These are phyloP conservation scores for Schizothorax lantsangensis DNA, from an alignment of 2,797 vertebrate species.

Conservation along the genomic window DNA sequence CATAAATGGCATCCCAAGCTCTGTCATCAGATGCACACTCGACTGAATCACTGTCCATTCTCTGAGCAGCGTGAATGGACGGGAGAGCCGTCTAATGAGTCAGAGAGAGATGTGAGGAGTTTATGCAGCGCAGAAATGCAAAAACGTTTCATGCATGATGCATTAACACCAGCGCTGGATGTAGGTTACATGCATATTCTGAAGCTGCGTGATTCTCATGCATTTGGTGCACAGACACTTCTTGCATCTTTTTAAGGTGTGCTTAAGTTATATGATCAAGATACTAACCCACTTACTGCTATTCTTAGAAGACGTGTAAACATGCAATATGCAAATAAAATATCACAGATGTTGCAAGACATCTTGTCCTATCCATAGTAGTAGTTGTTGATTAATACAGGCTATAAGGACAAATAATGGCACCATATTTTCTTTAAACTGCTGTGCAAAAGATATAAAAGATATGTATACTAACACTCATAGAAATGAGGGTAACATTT, in stretches of 20 bases:
- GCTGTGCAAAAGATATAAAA: not conserved
- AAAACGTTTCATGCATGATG: conserved; percentile 30
- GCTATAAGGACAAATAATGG: not conserved
- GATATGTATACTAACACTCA: no score
- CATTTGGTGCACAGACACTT: not conserved
- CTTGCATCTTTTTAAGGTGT: not conserved
- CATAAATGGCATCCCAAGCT: conserved; percentile 1
- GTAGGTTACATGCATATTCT: conserved; percentile 1
- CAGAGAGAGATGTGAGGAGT: conserved; percentile 10
- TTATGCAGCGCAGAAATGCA: conserved; percentile 10
- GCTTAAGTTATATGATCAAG: not conserved
- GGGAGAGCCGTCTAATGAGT: conserved; percentile 16
- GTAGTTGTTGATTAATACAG: not conserved
- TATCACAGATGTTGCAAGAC: not conserved
- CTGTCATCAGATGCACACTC: not conserved
- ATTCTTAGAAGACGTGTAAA: not conserved
- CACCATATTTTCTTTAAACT: not conserved
- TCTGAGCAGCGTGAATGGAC: not conserved
- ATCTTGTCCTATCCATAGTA: not conserved
- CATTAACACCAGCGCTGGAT: conserved; percentile 12
- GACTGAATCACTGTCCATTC: conserved; percentile 20
- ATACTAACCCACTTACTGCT: not conserved
- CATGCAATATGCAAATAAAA: not conserved
- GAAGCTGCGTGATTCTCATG: not conserved
- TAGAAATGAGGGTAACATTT: no score